Evolutionary conservation across 2,113 vertebrate genomes (phyloP), one percentile per base, ranked within the genome.

Genomic region (Siphamia tubifer): DNA sequence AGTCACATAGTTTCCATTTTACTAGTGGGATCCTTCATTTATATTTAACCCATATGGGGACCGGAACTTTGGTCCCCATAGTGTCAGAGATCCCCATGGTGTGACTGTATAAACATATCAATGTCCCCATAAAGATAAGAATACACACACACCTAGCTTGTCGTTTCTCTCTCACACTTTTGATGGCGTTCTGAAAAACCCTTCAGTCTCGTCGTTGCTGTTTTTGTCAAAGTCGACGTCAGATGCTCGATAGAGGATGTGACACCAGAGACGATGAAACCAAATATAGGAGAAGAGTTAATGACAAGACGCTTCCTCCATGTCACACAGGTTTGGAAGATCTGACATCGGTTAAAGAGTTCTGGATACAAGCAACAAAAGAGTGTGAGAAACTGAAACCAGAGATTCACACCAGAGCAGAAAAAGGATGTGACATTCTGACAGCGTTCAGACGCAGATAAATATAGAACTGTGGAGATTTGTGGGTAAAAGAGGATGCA

Each of bases 291-390:
- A 49, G 49, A 73, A 76, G 63, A 39, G 73, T 67, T 65, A 58
- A 63, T 81, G 79, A 83, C 75, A 71, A 52, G 62, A 48, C 60
- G 36, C 39, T 70, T 58, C 67, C 35, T 62, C 58, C 47, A 65
- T 43, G 70, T 69, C 55, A 60, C 57, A 43, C 64, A 42, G 34
- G 64, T 58, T 34, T 35, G 80, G 71, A 36, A 52, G 74, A 55
- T 71, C 27, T 74, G 53, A 36, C 66, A 35, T 48, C 52, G 52
- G 49, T 32, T 44, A 13, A 55, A 30, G 8, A 49, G 48, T 42
- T 17, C 44, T 44, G 58, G 36, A 23, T 36, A 44, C 45, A 35
- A 30, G 30, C 3, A 21, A 31, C n/a, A 44, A 28, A 57, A 35
- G 12, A 48, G 38, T 44, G 36, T 25, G 39, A 8, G 15, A 7